These are phyloP conservation scores for Microplitis demolitor DNA, from an alignment of 1,140 invertebrate genomes.

Conservation along the genomic window DNA sequence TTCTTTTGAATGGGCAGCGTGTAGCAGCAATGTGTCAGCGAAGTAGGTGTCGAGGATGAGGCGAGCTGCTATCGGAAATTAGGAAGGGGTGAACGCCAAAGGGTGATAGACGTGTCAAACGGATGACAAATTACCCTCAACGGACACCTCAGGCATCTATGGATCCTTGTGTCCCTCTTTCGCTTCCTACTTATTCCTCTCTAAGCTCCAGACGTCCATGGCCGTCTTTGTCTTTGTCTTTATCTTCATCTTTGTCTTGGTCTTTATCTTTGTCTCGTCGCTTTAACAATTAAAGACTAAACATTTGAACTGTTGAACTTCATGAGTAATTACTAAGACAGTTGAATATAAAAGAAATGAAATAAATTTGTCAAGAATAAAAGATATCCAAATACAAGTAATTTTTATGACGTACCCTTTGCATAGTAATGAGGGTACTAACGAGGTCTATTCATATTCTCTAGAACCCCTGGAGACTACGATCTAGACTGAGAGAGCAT, in stretches of 20 bases:
- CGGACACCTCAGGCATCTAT: neutral
- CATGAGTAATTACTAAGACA: neutral
- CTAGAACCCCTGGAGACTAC: neutral
- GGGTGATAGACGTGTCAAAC: neutral
- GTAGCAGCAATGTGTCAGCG: neutral
- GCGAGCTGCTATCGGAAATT: neutral
- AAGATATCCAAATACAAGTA: neutral
- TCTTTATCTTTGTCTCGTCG: neutral
- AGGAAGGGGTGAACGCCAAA: neutral
- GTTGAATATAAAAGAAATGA: neutral
- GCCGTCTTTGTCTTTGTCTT: neutral
- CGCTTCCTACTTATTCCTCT: too few species aligned
- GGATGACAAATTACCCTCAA: constrained; percentile 2
- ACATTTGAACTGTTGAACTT: neutral
- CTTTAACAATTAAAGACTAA: neutral
- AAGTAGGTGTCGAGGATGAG: neutral
- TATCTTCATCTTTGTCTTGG: neutral
- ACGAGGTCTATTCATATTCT: constrained; percentile 30
- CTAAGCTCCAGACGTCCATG: neutral
- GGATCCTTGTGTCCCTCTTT: neutral
- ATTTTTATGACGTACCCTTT: constrained; percentile 7
- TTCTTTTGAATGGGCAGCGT: neutral
- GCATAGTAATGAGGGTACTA: constrained; percentile 28
- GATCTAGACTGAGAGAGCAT: too few species aligned
- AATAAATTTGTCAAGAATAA: neutral